Evolutionary conservation across 2,113 vertebrate species (phyloP).

Genomic region (Gopherus flavomarginatus): DNA sequence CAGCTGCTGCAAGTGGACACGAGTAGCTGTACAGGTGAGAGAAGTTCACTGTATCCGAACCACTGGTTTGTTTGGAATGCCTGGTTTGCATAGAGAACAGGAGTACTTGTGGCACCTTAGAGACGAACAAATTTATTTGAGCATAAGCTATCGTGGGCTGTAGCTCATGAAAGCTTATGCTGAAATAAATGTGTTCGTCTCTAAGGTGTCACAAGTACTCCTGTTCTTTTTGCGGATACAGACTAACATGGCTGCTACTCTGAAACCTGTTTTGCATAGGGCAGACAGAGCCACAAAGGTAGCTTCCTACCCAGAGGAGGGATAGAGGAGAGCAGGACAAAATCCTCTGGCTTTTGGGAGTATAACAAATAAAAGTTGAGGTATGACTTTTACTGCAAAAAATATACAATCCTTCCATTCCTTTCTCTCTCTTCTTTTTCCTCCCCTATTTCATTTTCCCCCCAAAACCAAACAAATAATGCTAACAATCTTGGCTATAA

Average conservation of each 20-base stretch:
- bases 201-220: too few species aligned
- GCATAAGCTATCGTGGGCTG: too few species aligned
- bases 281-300: not conserved
- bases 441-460: not conserved
- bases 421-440: not conserved
- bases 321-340: not conserved
- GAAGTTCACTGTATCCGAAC: not conserved
- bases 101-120: too few species aligned
- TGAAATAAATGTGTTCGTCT: too few species aligned
- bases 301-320: not conserved
- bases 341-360: not conserved
- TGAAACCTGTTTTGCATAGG: not conserved
- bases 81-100: not conserved
- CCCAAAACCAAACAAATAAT: not conserved
- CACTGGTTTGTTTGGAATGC: not conserved
- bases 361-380: not conserved
- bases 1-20: not conserved
- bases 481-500: not conserved
- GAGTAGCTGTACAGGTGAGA: not conserved
- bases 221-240: too few species aligned
- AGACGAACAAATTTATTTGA: too few species aligned
- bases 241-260: too few species aligned
- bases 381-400: not conserved
- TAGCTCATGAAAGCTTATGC: too few species aligned
- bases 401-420: not conserved